A percentile compares a stretch with the other conserved stretches of the same genome.
These are phyloP conservation scores for Xiphophorus birchmanni DNA, from an alignment of 2,797 vertebrate genomes.

Conservation along the genomic window DNA sequence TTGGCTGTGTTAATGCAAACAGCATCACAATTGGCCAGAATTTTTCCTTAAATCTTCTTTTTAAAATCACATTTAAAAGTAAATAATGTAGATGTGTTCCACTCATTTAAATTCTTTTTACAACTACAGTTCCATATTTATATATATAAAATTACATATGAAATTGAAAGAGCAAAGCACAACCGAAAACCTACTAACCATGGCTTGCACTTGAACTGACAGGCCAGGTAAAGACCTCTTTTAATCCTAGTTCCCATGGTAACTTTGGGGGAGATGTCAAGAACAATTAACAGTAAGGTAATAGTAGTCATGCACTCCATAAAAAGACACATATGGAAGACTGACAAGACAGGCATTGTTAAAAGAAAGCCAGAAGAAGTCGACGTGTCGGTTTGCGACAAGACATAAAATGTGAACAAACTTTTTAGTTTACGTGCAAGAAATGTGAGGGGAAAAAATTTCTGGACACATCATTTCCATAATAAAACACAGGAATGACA, in stretches of 20 bases:
- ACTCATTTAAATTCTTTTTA: background rate
- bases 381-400: background rate
- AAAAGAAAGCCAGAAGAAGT: background rate
- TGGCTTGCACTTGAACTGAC: background rate
- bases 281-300: background rate
- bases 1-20: background rate
- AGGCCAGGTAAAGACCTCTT: background rate
- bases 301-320: background rate
- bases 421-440: background rate
- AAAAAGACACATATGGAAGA: background rate
- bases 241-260: background rate
- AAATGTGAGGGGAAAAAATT: background rate
- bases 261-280: background rate
- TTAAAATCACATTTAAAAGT: background rate
- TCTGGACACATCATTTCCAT: background rate
- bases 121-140: background rate
- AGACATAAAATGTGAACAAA: background rate
- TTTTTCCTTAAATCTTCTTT: background rate
- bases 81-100: background rate
- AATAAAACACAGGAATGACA: background rate
- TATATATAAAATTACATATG: background rate
- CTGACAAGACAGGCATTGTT: background rate
- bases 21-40: background rate
- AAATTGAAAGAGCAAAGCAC: background rate
- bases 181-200: background rate